Base-by-base conservation (phyloP, 2,113 vertebrate species). In the Marmota flaviventris region DNA sequence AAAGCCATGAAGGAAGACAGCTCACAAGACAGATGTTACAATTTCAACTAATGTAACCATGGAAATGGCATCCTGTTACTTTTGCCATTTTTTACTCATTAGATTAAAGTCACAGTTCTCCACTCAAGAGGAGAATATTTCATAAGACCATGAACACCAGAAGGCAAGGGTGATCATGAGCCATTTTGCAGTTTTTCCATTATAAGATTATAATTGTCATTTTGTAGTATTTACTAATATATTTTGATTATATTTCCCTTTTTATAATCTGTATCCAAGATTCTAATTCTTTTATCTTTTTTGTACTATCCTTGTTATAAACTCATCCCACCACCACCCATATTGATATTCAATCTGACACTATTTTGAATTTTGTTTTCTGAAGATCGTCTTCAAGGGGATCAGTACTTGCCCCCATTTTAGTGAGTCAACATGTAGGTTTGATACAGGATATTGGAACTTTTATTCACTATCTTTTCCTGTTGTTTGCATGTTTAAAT, bases 311-410 rank as follows among this genome's bases (percentile, higher is more conserved):
- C 61, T 96, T 94, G 77, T 85, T 8, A 16, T 51, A 79, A 42
- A 85, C 53, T 78, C 20, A 81, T 58, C 88, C 42, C n/a, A 27
- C 0, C 24, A 0, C 8, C 1, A 10, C 14, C 0, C 0, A 18
- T 51, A 69, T 45, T 87, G 34, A 76, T 76, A 88, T 25, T 8
- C 13, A 83, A n/a, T 76, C 42, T 70, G 8, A 51, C 65, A 85
- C 61, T 73, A 11, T 24, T 9, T n/a, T 93, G 24, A 75, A 10
- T 81, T 87, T 92, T 96, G 6, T 84, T 94, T 79, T 63, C 58
- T 58, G 63, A 7, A 85, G 10, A n/a, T n/a, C 9, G 45, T 85
- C n/a, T 61, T 91, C 5, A 4, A 67, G 1, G 12, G 24, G 5
- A 79, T 51, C 9, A 17, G 8, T 78, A 16, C 11, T 13, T 77